Conservation (phyloP, 2,797 vertebrate species). For the Sebastes baramenuke region DNA sequence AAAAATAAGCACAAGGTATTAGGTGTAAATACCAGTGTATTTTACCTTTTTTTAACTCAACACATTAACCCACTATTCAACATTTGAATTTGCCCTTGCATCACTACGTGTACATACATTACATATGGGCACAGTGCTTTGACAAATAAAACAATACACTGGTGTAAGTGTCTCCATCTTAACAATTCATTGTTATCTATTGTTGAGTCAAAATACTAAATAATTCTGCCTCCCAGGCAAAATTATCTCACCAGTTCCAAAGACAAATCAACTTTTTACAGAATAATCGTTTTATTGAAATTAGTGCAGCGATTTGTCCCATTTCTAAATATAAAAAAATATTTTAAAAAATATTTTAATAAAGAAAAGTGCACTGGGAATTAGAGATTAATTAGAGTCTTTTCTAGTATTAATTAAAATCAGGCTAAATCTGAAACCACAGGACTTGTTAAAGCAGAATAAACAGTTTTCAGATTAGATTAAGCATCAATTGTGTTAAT, state of each 20-base stretch:
- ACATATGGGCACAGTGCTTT: not conserved
- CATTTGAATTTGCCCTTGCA: not conserved
- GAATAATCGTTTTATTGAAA: not conserved
- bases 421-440: not conserved
- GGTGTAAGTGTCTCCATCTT: not conserved
- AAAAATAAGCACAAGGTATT: not conserved
- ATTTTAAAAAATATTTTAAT: not conserved
- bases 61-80: not conserved
- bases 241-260: not conserved
- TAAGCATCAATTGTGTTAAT: not conserved
- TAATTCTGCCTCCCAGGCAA: not conserved
- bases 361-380: not conserved
- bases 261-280: not conserved
- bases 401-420: not conserved
- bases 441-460: not conserved
- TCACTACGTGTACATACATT: not conserved
- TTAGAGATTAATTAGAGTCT: not conserved
- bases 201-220: not conserved
- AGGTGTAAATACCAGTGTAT: constrained; percentile 3
- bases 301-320: not conserved
- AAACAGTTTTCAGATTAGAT: not conserved
- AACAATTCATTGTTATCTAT: constrained; percentile 6
- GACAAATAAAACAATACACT: not conserved
- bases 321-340: not conserved
- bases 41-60: not conserved